Percentiles rank a stretch among this genome's conserved stretches.
Conservation (phyloP, 2,888 invertebrate genomes). For the Melanchra persicariae region DNA sequence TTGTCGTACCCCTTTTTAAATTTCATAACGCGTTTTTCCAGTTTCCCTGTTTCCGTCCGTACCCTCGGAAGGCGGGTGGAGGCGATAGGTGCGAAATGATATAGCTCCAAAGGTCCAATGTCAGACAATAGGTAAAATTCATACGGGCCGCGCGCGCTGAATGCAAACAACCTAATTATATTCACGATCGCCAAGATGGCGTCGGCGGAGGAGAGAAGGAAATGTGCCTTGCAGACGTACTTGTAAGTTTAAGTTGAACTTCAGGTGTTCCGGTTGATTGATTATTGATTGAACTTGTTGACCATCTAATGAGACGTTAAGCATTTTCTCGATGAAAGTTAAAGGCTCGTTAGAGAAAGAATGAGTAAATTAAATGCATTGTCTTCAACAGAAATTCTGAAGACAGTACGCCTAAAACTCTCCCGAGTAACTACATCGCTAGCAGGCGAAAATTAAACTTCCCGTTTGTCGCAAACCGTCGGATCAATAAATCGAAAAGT, state of each 20-base stretch:
- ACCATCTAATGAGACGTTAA: slow-evolving; percentile 28
- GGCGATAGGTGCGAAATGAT: slow-evolving; percentile 88
- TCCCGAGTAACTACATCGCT: slow-evolving; percentile 38
- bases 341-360: not conserved
- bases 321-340: slow-evolving; percentile 11
- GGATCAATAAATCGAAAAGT: slow-evolving; percentile 88
- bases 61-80: slow-evolving; percentile 71
- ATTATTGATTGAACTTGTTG: slow-evolving; percentile 64
- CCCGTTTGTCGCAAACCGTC: slow-evolving; percentile 70
- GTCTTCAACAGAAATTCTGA: not conserved
- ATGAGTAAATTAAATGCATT: slow-evolving; percentile 5
- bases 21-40: slow-evolving; percentile 82
- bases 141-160: slow-evolving; percentile 84
- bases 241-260: slow-evolving; percentile 64
- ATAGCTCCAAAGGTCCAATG: slow-evolving; percentile 89
- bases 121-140: slow-evolving; percentile 91
- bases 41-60: slow-evolving; percentile 64
- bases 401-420: not conserved
- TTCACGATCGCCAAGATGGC: slow-evolving; percentile 84
- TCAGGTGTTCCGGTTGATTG: slow-evolving; percentile 77
- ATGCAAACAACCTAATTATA: slow-evolving; percentile 90
- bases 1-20: slow-evolving; percentile 76
- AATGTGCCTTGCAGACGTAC: slow-evolving; percentile 66
- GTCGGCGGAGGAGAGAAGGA: slow-evolving; percentile 62
- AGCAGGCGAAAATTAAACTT: slow-evolving; percentile 66